phyloP scores from a whole-genome alignment of 2,797 vertebrate genomes.

The Mycteria americana region DNA sequence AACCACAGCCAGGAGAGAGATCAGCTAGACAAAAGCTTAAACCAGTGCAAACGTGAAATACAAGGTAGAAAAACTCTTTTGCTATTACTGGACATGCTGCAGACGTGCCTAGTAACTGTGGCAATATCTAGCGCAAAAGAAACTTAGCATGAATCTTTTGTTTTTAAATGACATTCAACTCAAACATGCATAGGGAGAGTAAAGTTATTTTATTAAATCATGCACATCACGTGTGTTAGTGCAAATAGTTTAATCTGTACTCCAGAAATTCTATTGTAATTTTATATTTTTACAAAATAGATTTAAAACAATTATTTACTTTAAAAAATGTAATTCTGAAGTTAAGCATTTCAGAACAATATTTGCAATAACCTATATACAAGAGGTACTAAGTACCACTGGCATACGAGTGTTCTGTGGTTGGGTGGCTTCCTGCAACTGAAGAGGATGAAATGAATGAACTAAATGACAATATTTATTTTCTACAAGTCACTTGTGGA shows the following conservation, averaged over 20 bases:
- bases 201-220: slow-evolving; percentile 93
- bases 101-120: slow-evolving; percentile 42
- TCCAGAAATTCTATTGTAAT: slow-evolving; percentile 86
- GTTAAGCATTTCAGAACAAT: slow-evolving; percentile 86
- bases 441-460: slow-evolving; percentile 75
- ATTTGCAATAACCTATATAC: slow-evolving; percentile 89
- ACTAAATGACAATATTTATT: slow-evolving; percentile 68
- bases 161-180: slow-evolving; percentile 77
- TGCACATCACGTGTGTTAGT: slow-evolving; percentile 92
- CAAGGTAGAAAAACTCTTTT: background rate
- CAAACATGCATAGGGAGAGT: slow-evolving; percentile 80
- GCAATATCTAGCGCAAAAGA: slow-evolving; percentile 26
- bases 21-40: background rate
- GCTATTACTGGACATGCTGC: slow-evolving; percentile 42
- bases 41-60: slow-evolving; percentile 35
- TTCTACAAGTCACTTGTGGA: slow-evolving; percentile 74
- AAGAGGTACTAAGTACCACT: slow-evolving; percentile 84
- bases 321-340: slow-evolving; percentile 88
- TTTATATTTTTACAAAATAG: slow-evolving; percentile 91
- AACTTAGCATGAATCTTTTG: slow-evolving; percentile 34
- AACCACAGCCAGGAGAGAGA: background rate
- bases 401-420: slow-evolving; percentile 79
- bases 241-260: slow-evolving; percentile 90
- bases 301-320: slow-evolving; percentile 91
- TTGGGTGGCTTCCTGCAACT: slow-evolving; percentile 78